Conservation (phyloP, 2,113 vertebrate genomes). For the Eclectus roratus region DNA sequence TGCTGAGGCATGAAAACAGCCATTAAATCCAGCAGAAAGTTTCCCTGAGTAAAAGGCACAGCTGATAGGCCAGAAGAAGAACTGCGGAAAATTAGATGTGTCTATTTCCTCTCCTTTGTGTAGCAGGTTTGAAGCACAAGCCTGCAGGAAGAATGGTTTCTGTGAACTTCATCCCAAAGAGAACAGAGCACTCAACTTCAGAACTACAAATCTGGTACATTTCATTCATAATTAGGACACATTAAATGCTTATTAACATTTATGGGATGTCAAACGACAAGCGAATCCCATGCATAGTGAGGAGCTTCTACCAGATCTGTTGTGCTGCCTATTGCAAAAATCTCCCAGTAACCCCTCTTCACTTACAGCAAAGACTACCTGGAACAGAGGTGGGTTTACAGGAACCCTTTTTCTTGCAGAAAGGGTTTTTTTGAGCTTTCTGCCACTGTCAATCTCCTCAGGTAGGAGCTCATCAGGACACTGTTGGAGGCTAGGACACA, state of each 20-base stretch:
- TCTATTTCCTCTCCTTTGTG: background rate
- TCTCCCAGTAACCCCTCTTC: background rate
- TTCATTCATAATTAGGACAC: background rate
- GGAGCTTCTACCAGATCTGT: background rate
- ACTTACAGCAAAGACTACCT: background rate
- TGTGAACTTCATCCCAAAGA: background rate
- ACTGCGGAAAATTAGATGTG: background rate
- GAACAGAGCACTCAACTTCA: background rate
- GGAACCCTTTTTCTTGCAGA: background rate
- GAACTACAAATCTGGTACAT: background rate
- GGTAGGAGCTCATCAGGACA: background rate
- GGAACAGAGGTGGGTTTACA: background rate
- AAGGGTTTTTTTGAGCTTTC: background rate
- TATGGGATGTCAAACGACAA: background rate
- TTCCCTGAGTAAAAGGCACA: background rate
- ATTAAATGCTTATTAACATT: background rate
- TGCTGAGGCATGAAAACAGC: background rate
- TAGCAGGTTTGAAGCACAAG: background rate
- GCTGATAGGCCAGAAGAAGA: background rate
- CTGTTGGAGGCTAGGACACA: background rate
- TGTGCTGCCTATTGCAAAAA: background rate
- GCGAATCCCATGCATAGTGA: background rate
- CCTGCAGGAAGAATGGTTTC: background rate
- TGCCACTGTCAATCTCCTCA: background rate
- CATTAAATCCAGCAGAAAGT: background rate